Conservation (phyloP, 2,888 invertebrate species). For the Lomographa bimaculata region DNA sequence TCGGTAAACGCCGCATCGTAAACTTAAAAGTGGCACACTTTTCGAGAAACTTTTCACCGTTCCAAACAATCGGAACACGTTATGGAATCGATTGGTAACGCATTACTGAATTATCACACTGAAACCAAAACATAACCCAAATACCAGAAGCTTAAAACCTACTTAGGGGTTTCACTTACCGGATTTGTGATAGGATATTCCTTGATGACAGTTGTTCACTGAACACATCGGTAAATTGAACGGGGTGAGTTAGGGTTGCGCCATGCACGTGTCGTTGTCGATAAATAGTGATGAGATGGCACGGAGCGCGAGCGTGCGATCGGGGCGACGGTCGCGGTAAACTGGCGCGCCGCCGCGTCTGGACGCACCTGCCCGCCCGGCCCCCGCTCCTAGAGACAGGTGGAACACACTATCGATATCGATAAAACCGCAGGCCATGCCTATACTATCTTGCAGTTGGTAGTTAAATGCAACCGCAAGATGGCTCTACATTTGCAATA, state of each 20-base stretch:
- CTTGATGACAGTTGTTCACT: slow-evolving; percentile 57
- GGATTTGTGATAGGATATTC: slow-evolving; percentile 38
- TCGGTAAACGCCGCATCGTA: too few species aligned
- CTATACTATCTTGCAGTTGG: slow-evolving; percentile 12
- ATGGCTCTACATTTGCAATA: slow-evolving; percentile 4
- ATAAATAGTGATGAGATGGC: slow-evolving; percentile 36
- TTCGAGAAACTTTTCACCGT: slow-evolving; percentile 55
- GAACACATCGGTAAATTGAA: slow-evolving; percentile 65
- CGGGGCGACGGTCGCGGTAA: slow-evolving; percentile 67
- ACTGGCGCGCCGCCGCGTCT: slow-evolving; percentile 81
- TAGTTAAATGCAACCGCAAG: slow-evolving; percentile 16
- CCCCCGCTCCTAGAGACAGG: slow-evolving; percentile 68
- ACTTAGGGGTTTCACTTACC: slow-evolving; percentile 41
- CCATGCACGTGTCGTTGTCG: slow-evolving; percentile 70
- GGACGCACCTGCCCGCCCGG: slow-evolving; percentile 74
- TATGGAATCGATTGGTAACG: slow-evolving; percentile 52
- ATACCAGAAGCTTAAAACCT: slow-evolving; percentile 35
- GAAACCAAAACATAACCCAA: slow-evolving; percentile 62
- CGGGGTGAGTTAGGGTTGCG: slow-evolving; percentile 68
- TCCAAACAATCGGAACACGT: slow-evolving; percentile 54
- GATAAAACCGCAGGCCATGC: slow-evolving; percentile 47
- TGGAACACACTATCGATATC: slow-evolving; percentile 68
- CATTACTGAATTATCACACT: slow-evolving; percentile 54
- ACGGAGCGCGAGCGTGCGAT: slow-evolving; percentile 63
- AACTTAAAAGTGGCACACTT: slow-evolving; percentile 57